These are phyloP conservation scores for Drosophila elegans DNA, from an alignment of 1,140 invertebrate genomes.

Conservation along the genomic window DNA sequence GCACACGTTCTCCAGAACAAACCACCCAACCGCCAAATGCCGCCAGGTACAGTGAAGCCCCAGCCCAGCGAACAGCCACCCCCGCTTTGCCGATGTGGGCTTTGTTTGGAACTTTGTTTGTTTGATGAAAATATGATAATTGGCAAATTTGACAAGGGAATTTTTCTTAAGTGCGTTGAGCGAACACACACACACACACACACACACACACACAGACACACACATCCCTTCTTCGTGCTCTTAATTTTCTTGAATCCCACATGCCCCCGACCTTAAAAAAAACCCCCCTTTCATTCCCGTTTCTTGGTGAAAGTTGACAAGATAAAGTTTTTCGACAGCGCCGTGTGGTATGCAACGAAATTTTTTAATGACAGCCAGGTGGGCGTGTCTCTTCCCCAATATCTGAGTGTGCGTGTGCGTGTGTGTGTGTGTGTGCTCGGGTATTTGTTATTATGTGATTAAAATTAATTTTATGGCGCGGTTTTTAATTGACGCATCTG, in stretches of 20 bases:
- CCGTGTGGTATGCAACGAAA: slow-evolving; percentile 75
- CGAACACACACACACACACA: slow-evolving; percentile 6
- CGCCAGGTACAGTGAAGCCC: slow-evolving; percentile 9
- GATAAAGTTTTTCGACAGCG: slow-evolving; percentile 76
- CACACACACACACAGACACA: slow-evolving; percentile 13
- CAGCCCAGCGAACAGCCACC: neutral
- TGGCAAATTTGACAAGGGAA: slow-evolving; percentile 85
- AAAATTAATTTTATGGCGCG: slow-evolving; percentile 82
- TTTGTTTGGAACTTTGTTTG: slow-evolving; percentile 75
- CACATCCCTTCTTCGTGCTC: neutral
- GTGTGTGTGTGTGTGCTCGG: slow-evolving; percentile 31
- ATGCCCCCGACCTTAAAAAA: neutral
- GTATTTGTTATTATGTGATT: slow-evolving; percentile 80
- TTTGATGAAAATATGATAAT: slow-evolving; percentile 85
- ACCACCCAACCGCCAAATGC: slow-evolving; percentile 13
- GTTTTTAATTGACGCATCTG: slow-evolving; percentile 80
- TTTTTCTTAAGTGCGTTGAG: slow-evolving; percentile 82
- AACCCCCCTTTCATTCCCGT: neutral
- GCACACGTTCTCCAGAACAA: neutral
- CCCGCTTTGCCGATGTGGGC: slow-evolving; percentile 1
- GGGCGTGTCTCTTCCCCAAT: slow-evolving; percentile 12
- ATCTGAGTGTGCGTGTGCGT: slow-evolving; percentile 10
- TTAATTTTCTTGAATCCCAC: neutral
- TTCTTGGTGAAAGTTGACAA: slow-evolving; percentile 70
- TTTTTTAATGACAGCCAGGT: slow-evolving; percentile 80